Evolutionary conservation across 2,888 invertebrate genomes (phyloP).

Genomic region (Lasioglossum vierecki): DNA sequence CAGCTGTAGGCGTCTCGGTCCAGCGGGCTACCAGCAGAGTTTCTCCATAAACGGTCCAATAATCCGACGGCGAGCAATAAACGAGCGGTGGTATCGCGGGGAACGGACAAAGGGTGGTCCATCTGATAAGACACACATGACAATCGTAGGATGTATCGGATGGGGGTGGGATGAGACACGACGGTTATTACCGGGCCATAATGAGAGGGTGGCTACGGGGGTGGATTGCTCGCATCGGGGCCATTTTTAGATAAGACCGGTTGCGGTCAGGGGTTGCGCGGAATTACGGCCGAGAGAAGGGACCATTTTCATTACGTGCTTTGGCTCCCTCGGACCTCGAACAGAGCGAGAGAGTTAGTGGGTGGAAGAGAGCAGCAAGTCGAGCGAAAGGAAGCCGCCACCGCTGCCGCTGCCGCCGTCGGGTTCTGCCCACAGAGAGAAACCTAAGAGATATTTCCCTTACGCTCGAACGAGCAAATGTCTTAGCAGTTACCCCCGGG

Average conservation of each 20-base stretch:
- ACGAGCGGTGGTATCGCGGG: conserved; percentile 25
- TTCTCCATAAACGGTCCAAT: conserved; percentile 33
- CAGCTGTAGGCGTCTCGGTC: not conserved
- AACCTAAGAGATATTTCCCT: conserved; percentile 62
- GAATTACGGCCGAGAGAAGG: conserved; percentile 75
- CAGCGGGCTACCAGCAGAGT: not conserved
- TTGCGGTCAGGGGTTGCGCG: conserved; percentile 77
- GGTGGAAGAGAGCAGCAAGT: conserved; percentile 45
- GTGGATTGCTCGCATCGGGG: conserved; percentile 53
- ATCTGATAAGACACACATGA: conserved; percentile 52
- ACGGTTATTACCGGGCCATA: conserved; percentile 77
- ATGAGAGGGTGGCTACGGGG: conserved; percentile 74
- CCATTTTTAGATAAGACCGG: conserved; percentile 76
- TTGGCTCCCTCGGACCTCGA: conserved; percentile 50
- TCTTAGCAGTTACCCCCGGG: conserved; percentile 44
- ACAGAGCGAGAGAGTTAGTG: not conserved
- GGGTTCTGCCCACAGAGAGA: conserved; percentile 9
- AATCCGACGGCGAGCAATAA: conserved; percentile 43
- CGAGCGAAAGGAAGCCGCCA: conserved; percentile 9
- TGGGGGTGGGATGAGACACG: conserved; percentile 54
- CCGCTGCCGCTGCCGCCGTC: not conserved
- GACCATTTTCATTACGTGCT: conserved; percentile 79
- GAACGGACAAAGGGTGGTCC: conserved; percentile 32
- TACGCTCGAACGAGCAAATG: conserved; percentile 53
- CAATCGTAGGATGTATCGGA: conserved; percentile 36